Evolutionary conservation across 2,888 invertebrate species (phyloP), one percentile per base, ranked within the genome.

Genomic region (Ischnus inquisitorius): DNA sequence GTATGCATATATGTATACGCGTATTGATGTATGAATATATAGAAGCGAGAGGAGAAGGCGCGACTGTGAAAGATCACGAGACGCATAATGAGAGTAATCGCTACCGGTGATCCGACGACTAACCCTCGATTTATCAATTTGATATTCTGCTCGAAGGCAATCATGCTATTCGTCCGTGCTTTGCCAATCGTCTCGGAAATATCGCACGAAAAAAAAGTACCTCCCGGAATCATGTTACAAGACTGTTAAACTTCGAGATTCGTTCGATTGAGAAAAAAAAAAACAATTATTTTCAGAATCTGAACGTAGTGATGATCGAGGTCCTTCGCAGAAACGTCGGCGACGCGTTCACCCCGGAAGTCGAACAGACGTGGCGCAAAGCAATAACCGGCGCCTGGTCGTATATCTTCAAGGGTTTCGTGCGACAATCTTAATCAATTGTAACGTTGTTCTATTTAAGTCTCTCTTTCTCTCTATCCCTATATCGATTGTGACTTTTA

Each of bases 291-390:
- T 93, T 92, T 6, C 90, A 95, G 95, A 91, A 94, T 86, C 88
- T 94, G 82, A 93, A 94, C 84, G 86, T 86, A 48, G 91, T 93
- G 8, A 86, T 94, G n/a, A 68, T 94, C 54, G 93, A 93, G 3
- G 92, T 94, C 60, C 89, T 95, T 22, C 89, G 90, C 16, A 92
- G 93, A 79, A 93, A 91, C 77, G 88, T 95, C 41, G 94, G 94
- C 22, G 88, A 91, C 3, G 92, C 93, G 78, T 93, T 94, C 82
- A 94, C 94, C 0, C 88, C 92, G 64, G 93, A 94, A 85, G 93
- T 92, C 1, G 91, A 91, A n/a, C 92, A 92, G 28, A 94, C 94
- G 10, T 95, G 95, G 95, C 91, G 89, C 67, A 94, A 94, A 87
- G 92, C 93, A 4, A 65, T 87, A 19, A 69, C 80, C 51, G 83